Evolutionary conservation across 2,888 invertebrate genomes (phyloP), one percentile per base, ranked within the genome.

Genomic region (Galeruca laticollis): DNA sequence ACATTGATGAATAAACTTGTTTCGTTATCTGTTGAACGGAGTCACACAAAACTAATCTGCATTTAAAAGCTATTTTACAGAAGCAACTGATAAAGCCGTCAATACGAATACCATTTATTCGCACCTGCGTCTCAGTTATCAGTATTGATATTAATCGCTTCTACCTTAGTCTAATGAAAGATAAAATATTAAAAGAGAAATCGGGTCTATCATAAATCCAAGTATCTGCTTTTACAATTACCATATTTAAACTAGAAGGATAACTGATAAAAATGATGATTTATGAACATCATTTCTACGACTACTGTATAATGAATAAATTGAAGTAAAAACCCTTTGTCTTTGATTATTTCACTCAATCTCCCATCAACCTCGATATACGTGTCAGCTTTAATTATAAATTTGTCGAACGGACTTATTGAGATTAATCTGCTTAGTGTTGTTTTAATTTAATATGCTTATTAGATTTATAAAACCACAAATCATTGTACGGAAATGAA

Each of bases 91-190:
- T 26, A 26, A 26, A 26, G 6, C 26, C 26, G 2, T 57, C 37
- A 57, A 57, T 57, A 15, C 33, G 20, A 9, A 57, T 10, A 37
- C 20, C 35, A 35, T 57, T 57, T 57, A 57, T 57, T 57, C n/a
- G 57, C 57, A 57, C 26, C 26, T 26, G 26, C 26, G 26, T 57
- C 37, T 37, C 57, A 57, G 57, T 35, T 37, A 57, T 57, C 57
- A 57, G 6, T 6, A 60, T 47, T 60, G 60, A 60, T 60, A 60
- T 60, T 60, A 60, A 60, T 60, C 60, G 60, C n/a, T 60, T 60
- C 60, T 33, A 60, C 60, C 21, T 43, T 47, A 26, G 4, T 26
- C 26, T 26, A 26, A 26, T 26, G 26, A 26, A 26, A 26, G 6
- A 26, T 26, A 26, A 26, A 26, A 26, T 26, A 6, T 26, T 26